These are phyloP conservation scores for Diachrysia chrysitis DNA, from an alignment of 2,888 invertebrate genomes.

Conservation along the genomic window DNA sequence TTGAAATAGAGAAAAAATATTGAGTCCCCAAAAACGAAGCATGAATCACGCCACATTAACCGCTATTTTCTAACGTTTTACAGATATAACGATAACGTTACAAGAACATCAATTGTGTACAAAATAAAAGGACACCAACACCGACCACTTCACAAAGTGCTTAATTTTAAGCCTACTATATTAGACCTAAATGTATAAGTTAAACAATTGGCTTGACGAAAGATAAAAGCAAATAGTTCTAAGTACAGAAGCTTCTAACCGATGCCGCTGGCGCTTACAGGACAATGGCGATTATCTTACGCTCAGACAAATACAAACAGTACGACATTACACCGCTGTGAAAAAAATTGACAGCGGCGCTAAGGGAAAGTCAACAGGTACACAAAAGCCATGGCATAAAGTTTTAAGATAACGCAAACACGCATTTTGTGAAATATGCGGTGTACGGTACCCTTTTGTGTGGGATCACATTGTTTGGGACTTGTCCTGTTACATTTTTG, in stretches of 20 bases:
- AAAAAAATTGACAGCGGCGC: slow-evolving; percentile 72
- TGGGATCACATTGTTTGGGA: slow-evolving; percentile 59
- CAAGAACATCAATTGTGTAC: slow-evolving; percentile 67
- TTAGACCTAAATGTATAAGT: slow-evolving; percentile 49
- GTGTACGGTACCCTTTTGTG: slow-evolving; percentile 74
- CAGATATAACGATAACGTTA: slow-evolving; percentile 75
- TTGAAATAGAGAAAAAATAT: slow-evolving; percentile 57
- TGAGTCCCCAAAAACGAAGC: slow-evolving; percentile 71
- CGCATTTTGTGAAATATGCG: slow-evolving; percentile 74
- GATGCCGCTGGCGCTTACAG: slow-evolving; percentile 78
- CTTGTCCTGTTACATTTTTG: slow-evolving; percentile 56
- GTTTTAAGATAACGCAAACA: slow-evolving; percentile 75
- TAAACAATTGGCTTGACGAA: slow-evolving; percentile 57
- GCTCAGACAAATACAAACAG: slow-evolving; percentile 79
- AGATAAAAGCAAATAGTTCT: slow-evolving; percentile 68
- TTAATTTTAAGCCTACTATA: slow-evolving; percentile 50
- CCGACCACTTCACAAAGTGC: slow-evolving; percentile 19
- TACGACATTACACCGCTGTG: slow-evolving; percentile 71
- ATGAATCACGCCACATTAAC: slow-evolving; percentile 76
- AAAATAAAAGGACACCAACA: slow-evolving; percentile 62
- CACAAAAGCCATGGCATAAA: slow-evolving; percentile 68
- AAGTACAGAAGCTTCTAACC: slow-evolving; percentile 74
- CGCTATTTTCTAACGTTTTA: slow-evolving; percentile 78
- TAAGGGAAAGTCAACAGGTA: slow-evolving; percentile 82
- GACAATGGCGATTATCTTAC: slow-evolving; percentile 80